These are phyloP conservation scores for Doris montereyensis DNA, from an alignment of 2,888 invertebrate genomes.

Conservation along the genomic window DNA sequence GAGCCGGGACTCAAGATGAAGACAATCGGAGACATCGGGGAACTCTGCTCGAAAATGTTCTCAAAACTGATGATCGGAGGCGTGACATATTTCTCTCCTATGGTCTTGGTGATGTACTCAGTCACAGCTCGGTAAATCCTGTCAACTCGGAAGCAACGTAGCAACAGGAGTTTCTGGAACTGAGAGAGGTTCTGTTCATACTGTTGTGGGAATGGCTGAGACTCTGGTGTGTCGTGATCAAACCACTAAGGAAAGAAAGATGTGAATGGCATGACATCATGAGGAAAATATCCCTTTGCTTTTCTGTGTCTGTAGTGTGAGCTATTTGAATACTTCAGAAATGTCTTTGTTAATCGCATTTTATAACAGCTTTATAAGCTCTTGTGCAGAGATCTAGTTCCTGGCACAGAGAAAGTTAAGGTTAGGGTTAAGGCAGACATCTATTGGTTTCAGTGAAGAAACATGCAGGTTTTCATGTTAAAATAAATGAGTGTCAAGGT, in stretches of 20 bases:
- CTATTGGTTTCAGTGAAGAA: too few species aligned
- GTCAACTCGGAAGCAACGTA: conserved; percentile 92
- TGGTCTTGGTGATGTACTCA: conserved; percentile 84
- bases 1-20: conserved; percentile 74
- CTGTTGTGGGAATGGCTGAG: conserved; percentile 79
- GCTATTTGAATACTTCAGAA: too few species aligned
- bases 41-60: conserved; percentile 88
- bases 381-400: too few species aligned
- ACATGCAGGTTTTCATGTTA: too few species aligned
- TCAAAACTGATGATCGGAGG: conserved; percentile 90
- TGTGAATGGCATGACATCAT: too few species aligned
- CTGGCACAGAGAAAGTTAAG: too few species aligned
- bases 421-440: too few species aligned
- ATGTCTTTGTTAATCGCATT: too few species aligned
- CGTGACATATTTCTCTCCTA: conserved; percentile 91
- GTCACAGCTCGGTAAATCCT: conserved; percentile 89
- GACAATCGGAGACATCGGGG: conserved; percentile 77
- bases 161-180: conserved; percentile 83
- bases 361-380: too few species aligned
- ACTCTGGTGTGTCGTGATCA: conserved; percentile 87
- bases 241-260: conserved; percentile 85
- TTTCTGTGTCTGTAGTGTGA: too few species aligned
- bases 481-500: too few species aligned
- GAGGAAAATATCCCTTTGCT: too few species aligned
- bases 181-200: conserved; percentile 80